Base-by-base conservation (phyloP, 2,113 vertebrate genomes). In the Neogale vison region DNA sequence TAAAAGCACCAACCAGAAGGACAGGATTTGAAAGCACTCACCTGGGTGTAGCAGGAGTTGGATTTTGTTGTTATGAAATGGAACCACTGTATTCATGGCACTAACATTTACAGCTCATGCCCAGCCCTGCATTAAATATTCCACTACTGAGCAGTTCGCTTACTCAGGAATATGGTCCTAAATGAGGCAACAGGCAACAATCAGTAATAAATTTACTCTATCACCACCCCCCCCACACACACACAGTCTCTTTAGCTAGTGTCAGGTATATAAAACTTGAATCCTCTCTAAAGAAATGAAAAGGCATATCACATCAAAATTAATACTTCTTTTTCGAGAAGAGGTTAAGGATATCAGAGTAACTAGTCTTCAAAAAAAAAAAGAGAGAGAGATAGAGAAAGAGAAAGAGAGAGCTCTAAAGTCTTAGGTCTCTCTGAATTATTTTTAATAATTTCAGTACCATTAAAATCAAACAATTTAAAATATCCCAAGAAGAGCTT, bases 381-480 rank as follows among this genome's bases (percentile, higher is more conserved):
- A 4, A 50, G 3, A 50, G 7, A 50, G 50, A 15, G 3, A 52
- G 50, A 50, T 12, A 50, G 10, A 47, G 45, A 47, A 8, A 47
- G 45, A 47, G 65, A 76, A 79, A 34, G 85, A 76, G 87, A 87
- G 23, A 17, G 23, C 15, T 18, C 52, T 55, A 8, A 55, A 83
- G 8, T 45, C 67, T 90, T 36, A 47, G 69, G 71, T 57, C 47
- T 63, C 50, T 79, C 47, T 80, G 20, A 88, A 81, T 67, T 82
- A 63, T 24, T 88, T 90, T 72, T 95, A 93, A 34, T 76, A 86
- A 89, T 13, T 24, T 63, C 0, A 76, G 8, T n/a, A n/a, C 1
- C 31, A 57, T 8, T 57, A 94, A 97, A 96, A 36, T 39, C 6
- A 82, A 88, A 52, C 7, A 92, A 26, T 96, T 94, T 34, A 91